Evolutionary conservation across 2,113 vertebrate genomes (phyloP).

Genomic region (Rhynchomys soricoides): DNA sequence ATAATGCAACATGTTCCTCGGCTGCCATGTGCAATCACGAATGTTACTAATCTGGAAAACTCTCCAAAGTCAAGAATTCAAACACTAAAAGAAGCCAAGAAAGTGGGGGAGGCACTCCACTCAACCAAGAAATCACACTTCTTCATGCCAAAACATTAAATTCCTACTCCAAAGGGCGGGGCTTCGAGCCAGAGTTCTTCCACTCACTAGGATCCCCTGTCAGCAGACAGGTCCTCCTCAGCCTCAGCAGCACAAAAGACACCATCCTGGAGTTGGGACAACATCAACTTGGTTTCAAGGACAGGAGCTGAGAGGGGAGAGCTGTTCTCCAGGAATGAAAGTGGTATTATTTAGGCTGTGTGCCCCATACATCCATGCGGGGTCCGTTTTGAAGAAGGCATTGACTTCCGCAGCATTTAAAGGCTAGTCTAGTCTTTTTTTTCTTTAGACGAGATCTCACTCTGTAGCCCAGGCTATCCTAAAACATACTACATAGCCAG

Average conservation of each 20-base stretch:
- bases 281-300: too few species aligned
- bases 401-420: not conserved
- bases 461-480: not conserved
- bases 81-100: not conserved
- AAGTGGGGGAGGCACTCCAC: not conserved
- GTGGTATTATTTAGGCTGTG: too few species aligned
- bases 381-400: not conserved
- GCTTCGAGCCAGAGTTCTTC: not conserved
- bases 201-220: not conserved
- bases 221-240: not conserved
- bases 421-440: not conserved
- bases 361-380: too few species aligned
- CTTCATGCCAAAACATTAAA: not conserved
- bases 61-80: not conserved
- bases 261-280: rapidly evolving
- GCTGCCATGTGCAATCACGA: not conserved
- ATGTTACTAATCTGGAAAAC: not conserved
- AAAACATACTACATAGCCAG: not conserved
- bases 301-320: rapidly evolving
- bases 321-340: not conserved
- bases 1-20: not conserved
- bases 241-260: rapidly evolving
- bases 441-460: not conserved
- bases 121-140: not conserved
- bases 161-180: not conserved